Percentiles rank a stretch among this genome's conserved stretches.
Conservation (phyloP, 2,888 invertebrate species). For the Papilio protenor region DNA sequence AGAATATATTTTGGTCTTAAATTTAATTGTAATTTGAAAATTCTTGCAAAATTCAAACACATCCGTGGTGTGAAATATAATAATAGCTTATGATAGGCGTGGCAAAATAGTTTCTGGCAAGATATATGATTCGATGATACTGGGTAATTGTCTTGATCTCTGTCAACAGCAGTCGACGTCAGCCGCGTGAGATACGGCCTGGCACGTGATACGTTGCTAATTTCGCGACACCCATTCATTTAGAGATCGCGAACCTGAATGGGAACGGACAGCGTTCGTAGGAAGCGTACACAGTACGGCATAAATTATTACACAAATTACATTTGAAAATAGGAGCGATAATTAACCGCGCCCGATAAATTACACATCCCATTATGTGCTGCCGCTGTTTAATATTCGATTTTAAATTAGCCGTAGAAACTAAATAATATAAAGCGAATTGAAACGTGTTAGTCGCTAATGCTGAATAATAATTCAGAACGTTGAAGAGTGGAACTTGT, state of each 20-base stretch:
- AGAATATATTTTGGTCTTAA: background rate
- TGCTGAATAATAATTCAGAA: slow-evolving; percentile 50
- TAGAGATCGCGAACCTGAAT: slow-evolving; percentile 74
- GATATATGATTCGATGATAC: slow-evolving; percentile 75
- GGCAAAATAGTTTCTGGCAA: slow-evolving; percentile 65
- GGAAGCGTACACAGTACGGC: slow-evolving; percentile 60
- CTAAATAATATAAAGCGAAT: slow-evolving; percentile 47
- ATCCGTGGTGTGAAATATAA: slow-evolving; percentile 4
- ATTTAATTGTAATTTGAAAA: background rate
- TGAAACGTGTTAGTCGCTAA: slow-evolving; percentile 48
- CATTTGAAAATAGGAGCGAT: slow-evolving; percentile 64
- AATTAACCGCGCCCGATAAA: slow-evolving; percentile 58
- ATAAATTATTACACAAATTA: slow-evolving; percentile 72
- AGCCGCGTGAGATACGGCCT: slow-evolving; percentile 74
- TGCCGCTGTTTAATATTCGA: slow-evolving; percentile 59
- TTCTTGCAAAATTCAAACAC: background rate
- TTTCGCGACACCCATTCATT: slow-evolving; percentile 80
- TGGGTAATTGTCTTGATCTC: slow-evolving; percentile 73
- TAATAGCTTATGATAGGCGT: slow-evolving; percentile 40
- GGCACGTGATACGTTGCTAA: slow-evolving; percentile 78
- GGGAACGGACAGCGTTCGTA: slow-evolving; percentile 69
- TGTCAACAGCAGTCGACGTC: slow-evolving; percentile 71
- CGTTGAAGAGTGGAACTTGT: slow-evolving; percentile 50
- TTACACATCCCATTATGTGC: slow-evolving; percentile 47
- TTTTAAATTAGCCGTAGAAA: slow-evolving; percentile 55